phyloP scores from a whole-genome alignment of 2,797 vertebrate genomes.

The Valencia hispanica region DNA sequence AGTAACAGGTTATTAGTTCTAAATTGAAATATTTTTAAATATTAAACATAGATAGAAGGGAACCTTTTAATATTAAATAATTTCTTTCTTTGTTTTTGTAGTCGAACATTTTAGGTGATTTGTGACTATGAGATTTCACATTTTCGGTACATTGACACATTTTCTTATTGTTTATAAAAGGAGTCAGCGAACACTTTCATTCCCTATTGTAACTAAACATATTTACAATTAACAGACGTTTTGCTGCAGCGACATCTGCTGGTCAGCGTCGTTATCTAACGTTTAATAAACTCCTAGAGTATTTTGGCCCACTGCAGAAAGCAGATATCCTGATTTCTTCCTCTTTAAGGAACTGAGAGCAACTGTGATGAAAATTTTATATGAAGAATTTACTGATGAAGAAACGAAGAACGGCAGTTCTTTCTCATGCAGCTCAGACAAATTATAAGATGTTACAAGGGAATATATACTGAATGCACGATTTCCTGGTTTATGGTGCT shows the following conservation, averaged over 20 bases:
- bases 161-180: neutral
- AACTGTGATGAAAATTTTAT: neutral
- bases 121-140: neutral
- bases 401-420: neutral
- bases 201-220: neutral
- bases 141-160: neutral
- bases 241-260: constrained; percentile 47
- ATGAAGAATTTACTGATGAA: neutral
- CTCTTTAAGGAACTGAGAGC: neutral
- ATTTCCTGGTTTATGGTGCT: neutral
- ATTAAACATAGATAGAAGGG: neutral
- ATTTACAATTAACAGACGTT: neutral
- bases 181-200: neutral
- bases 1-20: neutral
- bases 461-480: neutral
- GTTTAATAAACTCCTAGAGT: constrained; percentile 11
- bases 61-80: neutral
- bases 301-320: constrained; percentile 18
- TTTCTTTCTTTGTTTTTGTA: neutral
- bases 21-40: neutral
- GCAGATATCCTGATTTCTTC: constrained; percentile 4
- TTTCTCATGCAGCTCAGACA: neutral
- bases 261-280: constrained; percentile 29
- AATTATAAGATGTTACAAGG: no score
- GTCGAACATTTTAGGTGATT: neutral